Evolutionary conservation across 1,140 invertebrate genomes (phyloP), one percentile per base, ranked within the genome.

Genomic region (Drosophila murphyi): DNA sequence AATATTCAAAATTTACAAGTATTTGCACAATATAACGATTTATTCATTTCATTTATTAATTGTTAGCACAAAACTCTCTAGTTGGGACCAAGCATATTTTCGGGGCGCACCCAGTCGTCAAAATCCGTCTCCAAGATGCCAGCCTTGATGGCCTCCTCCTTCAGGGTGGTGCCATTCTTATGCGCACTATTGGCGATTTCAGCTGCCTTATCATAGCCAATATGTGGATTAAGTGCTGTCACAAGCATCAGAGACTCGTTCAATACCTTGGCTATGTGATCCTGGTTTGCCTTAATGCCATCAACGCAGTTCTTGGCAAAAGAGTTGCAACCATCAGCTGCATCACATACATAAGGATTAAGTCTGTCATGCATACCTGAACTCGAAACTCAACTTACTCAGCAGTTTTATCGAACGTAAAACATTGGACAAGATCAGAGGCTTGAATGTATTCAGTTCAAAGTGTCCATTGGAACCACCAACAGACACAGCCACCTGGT

Each of bases 381-480:
- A 35, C 8, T 51, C 0, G 0, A 31, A 39, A 8, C 7, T 5
- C 2, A 8, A 92, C 92, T 94, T 91, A 82, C 96, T 97, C 3
- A 99, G 93, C 0, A 99, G 93, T 54, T 97, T 94, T 10, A 98
- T 96, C 3, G 98, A 99, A 76, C 96, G 94, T 45, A 99, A 93
- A 5, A 99, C 97, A 94, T 99, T 99, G 2, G 97, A 94, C 0
- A 98, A 97, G 64, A 99, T 99, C 93, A 99, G 94, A 2, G 99
- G 98, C 92, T 99, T 99, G 93, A 99, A 99, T 0, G 99, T 98
- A 93, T 99, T 99, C 2, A 99, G 94, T 93, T 99, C 98, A 94
- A 99, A 99, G 93, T 99, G 98, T 1, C 99, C 99, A 90, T 98
- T 98, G 70, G 96, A 96, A 28, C 98, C 98, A 52, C 98, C 98